Percentiles rank a stretch among this genome's conserved stretches.
Conservation (phyloP, 1,140 invertebrate species). For the Cryptotermes secundus region DNA sequence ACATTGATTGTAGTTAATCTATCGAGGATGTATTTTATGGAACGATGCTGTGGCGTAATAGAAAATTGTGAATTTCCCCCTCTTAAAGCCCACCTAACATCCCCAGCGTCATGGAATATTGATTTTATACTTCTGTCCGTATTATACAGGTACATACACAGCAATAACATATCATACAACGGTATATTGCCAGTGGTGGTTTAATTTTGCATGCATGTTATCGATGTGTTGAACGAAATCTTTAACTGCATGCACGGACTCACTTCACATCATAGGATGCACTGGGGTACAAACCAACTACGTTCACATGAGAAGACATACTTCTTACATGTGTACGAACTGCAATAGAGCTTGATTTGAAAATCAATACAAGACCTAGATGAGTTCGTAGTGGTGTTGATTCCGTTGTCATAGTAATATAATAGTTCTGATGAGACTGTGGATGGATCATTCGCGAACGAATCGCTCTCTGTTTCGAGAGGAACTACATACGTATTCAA, state of each 20-base stretch:
- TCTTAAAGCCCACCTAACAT: too few species aligned
- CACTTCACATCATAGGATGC: neutral
- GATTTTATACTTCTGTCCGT: neutral
- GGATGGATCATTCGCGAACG: neutral
- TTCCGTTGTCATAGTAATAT: constrained; percentile 17
- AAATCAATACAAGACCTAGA: neutral
- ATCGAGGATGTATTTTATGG: neutral
- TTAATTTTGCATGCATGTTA: neutral
- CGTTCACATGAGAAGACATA: neutral
- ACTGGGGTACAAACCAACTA: neutral
- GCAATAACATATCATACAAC: neutral
- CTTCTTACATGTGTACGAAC: neutral
- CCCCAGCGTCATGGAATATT: neutral
- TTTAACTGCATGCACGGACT: neutral
- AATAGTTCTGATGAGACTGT: neutral
- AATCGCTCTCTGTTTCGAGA: neutral
- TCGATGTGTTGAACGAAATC: neutral
- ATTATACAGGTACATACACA: neutral
- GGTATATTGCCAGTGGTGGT: neutral
- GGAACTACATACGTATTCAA: neutral
- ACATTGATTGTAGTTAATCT: neutral
- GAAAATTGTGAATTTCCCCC: neutral
- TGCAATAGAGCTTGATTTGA: neutral
- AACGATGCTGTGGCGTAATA: neutral
- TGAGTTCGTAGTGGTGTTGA: neutral